phyloP scores from a whole-genome alignment of 2,113 vertebrate genomes.

The Uria lomvia region DNA sequence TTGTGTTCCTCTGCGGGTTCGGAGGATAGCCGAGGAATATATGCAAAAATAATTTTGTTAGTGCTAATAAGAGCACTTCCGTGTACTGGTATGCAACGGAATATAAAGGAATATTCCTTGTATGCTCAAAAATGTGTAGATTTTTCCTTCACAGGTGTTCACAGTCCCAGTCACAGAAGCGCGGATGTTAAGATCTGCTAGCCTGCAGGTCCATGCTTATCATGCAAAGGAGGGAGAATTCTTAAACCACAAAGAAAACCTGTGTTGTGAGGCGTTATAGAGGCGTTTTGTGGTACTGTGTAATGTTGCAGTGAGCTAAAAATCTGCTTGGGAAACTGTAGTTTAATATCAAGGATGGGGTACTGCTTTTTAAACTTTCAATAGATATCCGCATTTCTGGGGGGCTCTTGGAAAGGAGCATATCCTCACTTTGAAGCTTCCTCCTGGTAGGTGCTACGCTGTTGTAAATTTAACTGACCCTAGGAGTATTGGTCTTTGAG shows the following conservation, averaged over 20 bases:
- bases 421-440: background rate
- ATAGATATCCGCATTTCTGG: background rate
- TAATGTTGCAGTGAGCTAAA: background rate
- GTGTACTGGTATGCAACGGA: background rate
- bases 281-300: background rate
- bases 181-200: background rate
- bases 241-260: background rate
- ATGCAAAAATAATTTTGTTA: background rate
- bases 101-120: background rate
- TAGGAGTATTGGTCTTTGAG: conserved; percentile 52
- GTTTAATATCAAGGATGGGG: background rate
- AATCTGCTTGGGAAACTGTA: background rate
- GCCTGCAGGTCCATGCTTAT: background rate
- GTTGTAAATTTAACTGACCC: conserved; percentile 60
- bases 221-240: background rate
- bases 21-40: background rate
- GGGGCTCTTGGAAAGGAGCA: background rate
- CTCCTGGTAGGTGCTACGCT: background rate
- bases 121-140: background rate
- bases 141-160: background rate
- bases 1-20: background rate
- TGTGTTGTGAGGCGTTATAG: background rate
- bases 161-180: background rate
- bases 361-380: background rate
- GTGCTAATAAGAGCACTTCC: background rate